Evolutionary conservation across 2,888 invertebrate genomes (phyloP).

Genomic region (Dryomyza anilis): DNA sequence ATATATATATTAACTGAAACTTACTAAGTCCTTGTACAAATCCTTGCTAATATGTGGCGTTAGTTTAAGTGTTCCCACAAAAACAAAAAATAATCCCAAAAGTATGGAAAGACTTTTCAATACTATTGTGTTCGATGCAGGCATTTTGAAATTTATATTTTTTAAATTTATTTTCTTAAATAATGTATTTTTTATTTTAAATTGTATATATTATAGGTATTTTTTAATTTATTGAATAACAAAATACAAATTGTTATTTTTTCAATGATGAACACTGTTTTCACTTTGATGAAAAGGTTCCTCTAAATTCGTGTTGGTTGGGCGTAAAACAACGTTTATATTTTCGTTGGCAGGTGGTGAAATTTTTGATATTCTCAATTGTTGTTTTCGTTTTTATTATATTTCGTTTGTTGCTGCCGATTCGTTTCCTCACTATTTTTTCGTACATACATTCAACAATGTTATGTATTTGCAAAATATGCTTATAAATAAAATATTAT

Average conservation of each 20-base stretch:
- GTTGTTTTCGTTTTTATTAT: not conserved
- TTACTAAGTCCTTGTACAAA: conserved; percentile 94
- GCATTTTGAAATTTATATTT: conserved; percentile 45
- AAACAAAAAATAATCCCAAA: conserved; percentile 92
- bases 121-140: conserved; percentile 72
- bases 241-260: no score
- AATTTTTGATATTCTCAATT: not conserved
- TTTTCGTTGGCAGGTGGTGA: not conserved
- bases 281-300: no score
- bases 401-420: not conserved
- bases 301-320: not conserved
- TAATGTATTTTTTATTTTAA: no score
- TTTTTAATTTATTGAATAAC: no score
- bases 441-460: conserved; percentile 24
- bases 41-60: conserved; percentile 92
- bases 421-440: not conserved
- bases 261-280: no score
- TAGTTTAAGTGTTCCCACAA: conserved; percentile 91
- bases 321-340: conserved; percentile 3
- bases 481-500: conserved; percentile 1
- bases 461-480: conserved; percentile 1
- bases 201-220: no score
- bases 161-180: not conserved
- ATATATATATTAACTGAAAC: no score
- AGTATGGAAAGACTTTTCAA: conserved; percentile 89